Evolutionary conservation across 2,797 vertebrate species (phyloP).

Genomic region (Catamblyrhynchus diadema): DNA sequence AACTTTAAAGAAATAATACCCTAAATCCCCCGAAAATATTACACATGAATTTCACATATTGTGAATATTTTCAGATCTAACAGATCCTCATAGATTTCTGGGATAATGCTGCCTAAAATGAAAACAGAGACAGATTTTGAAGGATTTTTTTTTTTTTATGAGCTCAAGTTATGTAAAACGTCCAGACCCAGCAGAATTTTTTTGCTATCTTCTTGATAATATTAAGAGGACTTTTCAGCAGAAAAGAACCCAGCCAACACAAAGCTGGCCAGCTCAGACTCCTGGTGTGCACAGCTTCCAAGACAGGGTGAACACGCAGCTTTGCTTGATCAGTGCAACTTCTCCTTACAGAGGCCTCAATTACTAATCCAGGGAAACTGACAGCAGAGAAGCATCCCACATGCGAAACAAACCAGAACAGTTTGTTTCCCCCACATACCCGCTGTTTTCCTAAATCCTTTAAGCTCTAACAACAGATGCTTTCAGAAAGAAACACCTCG

Average conservation of each 20-base stretch:
- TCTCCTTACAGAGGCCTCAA: not conserved
- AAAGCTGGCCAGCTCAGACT: conserved; percentile 1
- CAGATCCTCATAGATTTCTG: not conserved
- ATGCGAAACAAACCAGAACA: not conserved
- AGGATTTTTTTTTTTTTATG: not conserved
- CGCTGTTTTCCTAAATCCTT: not conserved
- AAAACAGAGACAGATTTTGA: not conserved
- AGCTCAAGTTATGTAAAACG: not conserved
- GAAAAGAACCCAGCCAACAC: not conserved
- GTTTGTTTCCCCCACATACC: not conserved
- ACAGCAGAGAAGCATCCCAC: not conserved
- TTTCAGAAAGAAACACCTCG: not conserved
- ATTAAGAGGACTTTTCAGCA: not conserved
- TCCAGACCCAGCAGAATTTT: not conserved
- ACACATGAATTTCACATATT: not conserved
- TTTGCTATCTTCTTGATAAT: not conserved
- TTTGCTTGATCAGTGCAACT: not conserved
- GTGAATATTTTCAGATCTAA: not conserved
- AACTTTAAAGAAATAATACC: not conserved
- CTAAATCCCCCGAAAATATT: not conserved
- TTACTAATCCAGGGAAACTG: not conserved
- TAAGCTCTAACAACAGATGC: not conserved
- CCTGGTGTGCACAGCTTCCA: not conserved
- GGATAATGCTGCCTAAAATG: not conserved
- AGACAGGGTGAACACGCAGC: not conserved